Conservation (phyloP, 92 coral and sea anemone species). For the Parazoanthus atlanticus region DNA sequence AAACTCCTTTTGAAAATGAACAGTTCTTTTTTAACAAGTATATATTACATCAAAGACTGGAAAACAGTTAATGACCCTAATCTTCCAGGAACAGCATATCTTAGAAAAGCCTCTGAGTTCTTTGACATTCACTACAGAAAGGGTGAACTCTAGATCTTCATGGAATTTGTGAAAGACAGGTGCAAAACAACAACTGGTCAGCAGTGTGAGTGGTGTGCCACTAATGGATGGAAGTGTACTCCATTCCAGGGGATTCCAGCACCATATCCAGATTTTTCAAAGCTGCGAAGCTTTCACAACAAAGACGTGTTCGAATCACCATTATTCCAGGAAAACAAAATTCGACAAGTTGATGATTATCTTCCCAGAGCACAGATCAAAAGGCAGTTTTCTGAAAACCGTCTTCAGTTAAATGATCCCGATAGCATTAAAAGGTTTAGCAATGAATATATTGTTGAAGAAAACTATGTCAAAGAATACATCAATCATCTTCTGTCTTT, state of each 20-base stretch:
- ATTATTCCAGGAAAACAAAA: constrained; percentile 35
- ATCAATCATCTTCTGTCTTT: constrained; percentile 47
- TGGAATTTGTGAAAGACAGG: constrained; percentile 52
- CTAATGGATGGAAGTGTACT: constrained; percentile 40
- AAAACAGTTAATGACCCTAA: constrained; percentile 16
- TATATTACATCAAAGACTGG: constrained; percentile 18
- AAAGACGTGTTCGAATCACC: constrained; percentile 42
- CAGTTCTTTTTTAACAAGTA: constrained; percentile 27
- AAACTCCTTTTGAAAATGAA: constrained; percentile 42
- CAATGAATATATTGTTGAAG: constrained; percentile 34
- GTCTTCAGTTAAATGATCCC: constrained; percentile 24
- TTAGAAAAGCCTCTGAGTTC: constrained; percentile 45
- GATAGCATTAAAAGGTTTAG: constrained; percentile 33
- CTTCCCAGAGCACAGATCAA: constrained; percentile 36
- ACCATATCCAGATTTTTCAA: constrained; percentile 45
- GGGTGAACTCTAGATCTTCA: constrained; percentile 59
- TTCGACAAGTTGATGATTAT: constrained; percentile 35
- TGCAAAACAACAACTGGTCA: constrained; percentile 43
- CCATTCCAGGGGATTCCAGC: constrained; percentile 50
- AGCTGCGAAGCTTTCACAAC: constrained; percentile 40
- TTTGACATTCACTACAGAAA: constrained; percentile 45
- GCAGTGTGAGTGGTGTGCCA: constrained; percentile 43
- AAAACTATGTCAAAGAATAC: constrained; percentile 38
- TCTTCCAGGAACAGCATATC: constrained; percentile 54
- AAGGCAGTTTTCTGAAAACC: constrained; percentile 33